These are phyloP conservation scores for Stercorarius parasiticus DNA, from an alignment of 2,113 vertebrate genomes.

Conservation along the genomic window DNA sequence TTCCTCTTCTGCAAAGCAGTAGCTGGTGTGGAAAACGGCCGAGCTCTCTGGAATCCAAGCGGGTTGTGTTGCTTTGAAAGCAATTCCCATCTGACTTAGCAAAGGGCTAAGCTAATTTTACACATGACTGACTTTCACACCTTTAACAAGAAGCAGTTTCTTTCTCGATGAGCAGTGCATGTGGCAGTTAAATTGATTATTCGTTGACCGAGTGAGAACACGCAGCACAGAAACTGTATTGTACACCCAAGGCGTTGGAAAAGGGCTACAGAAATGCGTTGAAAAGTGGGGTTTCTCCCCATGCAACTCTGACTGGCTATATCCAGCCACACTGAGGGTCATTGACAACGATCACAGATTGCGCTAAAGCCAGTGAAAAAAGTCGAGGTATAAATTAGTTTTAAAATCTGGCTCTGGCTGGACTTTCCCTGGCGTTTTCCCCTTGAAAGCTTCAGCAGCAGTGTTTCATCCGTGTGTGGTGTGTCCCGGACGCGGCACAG, in stretches of 20 bases:
- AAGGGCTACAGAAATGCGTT: not conserved
- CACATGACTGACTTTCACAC: constrained; percentile 26
- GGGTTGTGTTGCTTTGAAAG: not conserved
- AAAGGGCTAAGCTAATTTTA: constrained; percentile 41
- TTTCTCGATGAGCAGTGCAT: not conserved
- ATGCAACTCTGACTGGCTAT: not conserved
- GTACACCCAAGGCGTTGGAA: not conserved
- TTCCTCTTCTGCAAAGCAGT: not conserved
- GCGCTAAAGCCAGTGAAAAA: not conserved
- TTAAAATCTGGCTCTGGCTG: not conserved
- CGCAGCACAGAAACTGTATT: not conserved
- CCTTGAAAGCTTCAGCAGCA: not conserved
- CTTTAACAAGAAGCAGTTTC: constrained; percentile 18
- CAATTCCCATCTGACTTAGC: not conserved
- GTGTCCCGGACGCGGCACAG: accelerated
- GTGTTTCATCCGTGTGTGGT: accelerated
- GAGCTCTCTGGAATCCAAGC: not conserved
- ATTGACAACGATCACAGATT: not conserved
- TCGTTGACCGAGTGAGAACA: not conserved
- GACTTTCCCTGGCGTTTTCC: not conserved
- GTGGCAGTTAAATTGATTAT: constrained; percentile 30
- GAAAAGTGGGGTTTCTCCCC: not conserved
- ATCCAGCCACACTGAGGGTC: not conserved
- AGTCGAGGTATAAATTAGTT: not conserved
- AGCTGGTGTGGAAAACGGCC: not conserved